Evolutionary conservation across 2,797 vertebrate genomes (phyloP), one percentile per base, ranked within the genome.

Genomic region (Neosalanx taihuensis): DNA sequence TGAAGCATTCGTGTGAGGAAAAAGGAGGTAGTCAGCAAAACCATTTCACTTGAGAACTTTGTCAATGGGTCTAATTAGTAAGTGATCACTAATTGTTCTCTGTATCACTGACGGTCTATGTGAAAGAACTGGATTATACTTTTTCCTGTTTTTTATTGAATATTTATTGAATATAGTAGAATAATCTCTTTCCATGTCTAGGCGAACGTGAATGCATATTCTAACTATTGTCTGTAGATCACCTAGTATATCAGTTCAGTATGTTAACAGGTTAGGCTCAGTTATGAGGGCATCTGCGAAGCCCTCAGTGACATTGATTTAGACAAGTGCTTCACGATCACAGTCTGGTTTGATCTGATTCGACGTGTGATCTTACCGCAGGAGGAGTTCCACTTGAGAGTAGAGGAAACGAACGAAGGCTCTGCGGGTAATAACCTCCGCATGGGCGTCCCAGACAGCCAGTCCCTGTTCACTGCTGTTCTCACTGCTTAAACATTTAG

Each of bases 391-490:
- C 89, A 97, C 90, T 87, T 97, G 95, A 30, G 91, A 74, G 7
- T 94, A 96, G 72, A 97, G 92, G 88, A 96, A 97, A 70, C 94
- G 90, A 74, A 96, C 73, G 83, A 97, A 92, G 23, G 95, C 95
- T 75, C 95, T 88, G 69, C 95, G 83, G 74, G 94, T 91, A 71
- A 96, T 64, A 7, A 94, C 92, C 76, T 97, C 96, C 0, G 95
- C 95, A 0, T 97, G 96, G 74, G 95, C 93, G 86, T 97, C 95
- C 0, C 89, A 93, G 70, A 97, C 91, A 0, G 77, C 88, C 10
- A 89, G 84, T 1, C 93, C 91, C 64, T 83, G 88, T 85, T 94
- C 92, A 0, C 87, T 91, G 73, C 88, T 81, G 26, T 87, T 81
- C 71, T 93, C 92, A 4, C 89, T 87, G 7, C 91, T 92, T 87